Evolutionary conservation across 2,113 vertebrate genomes (phyloP), one percentile per base, ranked within the genome.

Genomic region (Nerophis ophidion): DNA sequence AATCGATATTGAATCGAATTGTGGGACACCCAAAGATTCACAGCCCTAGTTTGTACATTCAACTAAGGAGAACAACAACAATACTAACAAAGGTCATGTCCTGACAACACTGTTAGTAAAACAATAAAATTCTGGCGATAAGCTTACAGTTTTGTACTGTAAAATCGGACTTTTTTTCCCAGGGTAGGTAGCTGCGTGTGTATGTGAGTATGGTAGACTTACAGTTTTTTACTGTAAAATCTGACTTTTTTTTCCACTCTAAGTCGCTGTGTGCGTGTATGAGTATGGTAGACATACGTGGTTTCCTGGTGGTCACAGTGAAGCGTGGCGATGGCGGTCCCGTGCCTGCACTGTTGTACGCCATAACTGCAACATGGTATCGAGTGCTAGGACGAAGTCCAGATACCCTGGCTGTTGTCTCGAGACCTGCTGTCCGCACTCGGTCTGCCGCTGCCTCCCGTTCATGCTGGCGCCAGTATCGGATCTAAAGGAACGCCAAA

Each of bases 401-500:
- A 0, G 89, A 85, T 17, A 99, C 90, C 0, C 89, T 89, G n/a
- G 94, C 95, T 0, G 85, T 87, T 0, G 89, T 90, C 60, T 95
- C 93, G 50, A 92, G 79, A 5, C 94, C 95, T 0, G 92, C 92
- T 0, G 95, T 97, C 61, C 97, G 89, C 58, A 98, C 94, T 4
- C 96, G 88, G 83, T 98, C 95, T 0, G 96, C 95, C 0, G 97
- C 95, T 0, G 93, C 95, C 67, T 94, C 94, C 19, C 95, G 91
- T 63, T 97, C 94, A 0, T 95, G 93, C 0, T 92, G 93, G 68
- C 93, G 91, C 97, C 97, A 99, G 87, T 97, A 97, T 4, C 94
- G 92, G 70, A 98, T 98, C 95, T 98, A 63, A 67, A n/a, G 15
- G 51, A 42, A 54, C 2, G 45, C 35, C 38, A 1, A 2, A 44